phyloP scores from a whole-genome alignment of 2,888 invertebrate genomes.

The Euzetes globulus region DNA sequence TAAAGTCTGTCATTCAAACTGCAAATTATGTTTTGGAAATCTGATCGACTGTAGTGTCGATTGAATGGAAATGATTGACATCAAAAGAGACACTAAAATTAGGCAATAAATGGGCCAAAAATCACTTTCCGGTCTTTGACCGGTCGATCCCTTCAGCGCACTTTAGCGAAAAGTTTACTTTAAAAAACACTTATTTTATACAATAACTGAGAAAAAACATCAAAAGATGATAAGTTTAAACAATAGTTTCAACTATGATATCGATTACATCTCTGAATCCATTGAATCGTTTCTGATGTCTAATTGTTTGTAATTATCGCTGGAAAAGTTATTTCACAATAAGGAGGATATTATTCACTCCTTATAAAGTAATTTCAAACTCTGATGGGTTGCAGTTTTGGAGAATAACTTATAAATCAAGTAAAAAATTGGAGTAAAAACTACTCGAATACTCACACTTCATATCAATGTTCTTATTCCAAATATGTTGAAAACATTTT shows the following conservation, averaged over 20 bases:
- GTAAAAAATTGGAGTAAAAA: neutral
- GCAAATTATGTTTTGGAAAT: neutral
- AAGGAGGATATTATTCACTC: no score
- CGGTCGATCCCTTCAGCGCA: neutral
- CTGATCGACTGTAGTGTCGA: neutral
- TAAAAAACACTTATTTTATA: neutral
- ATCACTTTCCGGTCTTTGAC: neutral
- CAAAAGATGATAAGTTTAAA: no score
- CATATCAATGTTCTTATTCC: neutral
- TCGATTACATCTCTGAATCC: neutral
- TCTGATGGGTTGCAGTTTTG: no score
- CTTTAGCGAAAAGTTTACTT: neutral
- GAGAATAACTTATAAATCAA: neutral
- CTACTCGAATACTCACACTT: neutral
- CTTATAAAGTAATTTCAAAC: no score
- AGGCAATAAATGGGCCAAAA: conserved; percentile 2
- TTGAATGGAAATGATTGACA: neutral
- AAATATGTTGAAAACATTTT: neutral
- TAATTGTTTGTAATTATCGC: neutral
- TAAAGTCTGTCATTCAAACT: neutral
- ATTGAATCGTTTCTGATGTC: neutral
- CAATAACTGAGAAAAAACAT: neutral
- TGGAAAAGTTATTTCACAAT: no score
- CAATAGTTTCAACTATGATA: no score
- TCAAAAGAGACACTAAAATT: neutral